Evolutionary conservation across 2,113 vertebrate species (phyloP), one percentile per base, ranked within the genome.

Genomic region (Pampusana beccarii): DNA sequence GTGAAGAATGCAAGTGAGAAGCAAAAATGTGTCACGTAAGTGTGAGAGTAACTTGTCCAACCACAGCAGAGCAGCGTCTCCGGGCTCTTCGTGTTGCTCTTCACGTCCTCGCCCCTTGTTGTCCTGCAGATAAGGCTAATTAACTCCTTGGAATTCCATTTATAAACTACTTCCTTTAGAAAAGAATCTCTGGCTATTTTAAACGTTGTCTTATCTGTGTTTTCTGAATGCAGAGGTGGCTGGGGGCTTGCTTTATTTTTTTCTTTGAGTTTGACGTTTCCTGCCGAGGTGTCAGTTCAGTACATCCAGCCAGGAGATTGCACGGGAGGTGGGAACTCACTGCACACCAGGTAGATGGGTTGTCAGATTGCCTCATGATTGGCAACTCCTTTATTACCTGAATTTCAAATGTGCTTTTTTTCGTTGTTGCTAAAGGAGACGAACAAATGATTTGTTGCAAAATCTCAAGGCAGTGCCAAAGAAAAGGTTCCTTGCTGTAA

Each of bases 51-150:
- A 14, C 38, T 34, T 11, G 26, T 14, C 26, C 13, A 15, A 7
- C 29, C 3, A 2, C 3, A 5, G 61, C 29, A 3, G 54, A 60
- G 84, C 73, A 13, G 62, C 24, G 4, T 16, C 58, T 54, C 33
- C 9, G 4, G 24, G 28, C 66, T 12, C 21, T 19, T 24, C 15
- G 0, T 78, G 91, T 44, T 23, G 38, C 28, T 79, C 84, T 69
- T 72, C 90, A 31, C 9, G 2, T 84, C 78, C 89, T 78, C 64
- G 57, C 57, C 44, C 80, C 0, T 36, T 60, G 46, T n/a, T 33
- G 58, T 80, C 53, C 89, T 69, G 36, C 70, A 11, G 92, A 92
- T 89, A 92, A 96, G 93, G 79, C 64, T 29, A 86, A 60, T 92
- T 82, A 90, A 84, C 62, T 92, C 85, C 66, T 42, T 42, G 88